These are phyloP conservation scores for Apeltes quadracus DNA, from an alignment of 2,113 vertebrate genomes.

Conservation along the genomic window DNA sequence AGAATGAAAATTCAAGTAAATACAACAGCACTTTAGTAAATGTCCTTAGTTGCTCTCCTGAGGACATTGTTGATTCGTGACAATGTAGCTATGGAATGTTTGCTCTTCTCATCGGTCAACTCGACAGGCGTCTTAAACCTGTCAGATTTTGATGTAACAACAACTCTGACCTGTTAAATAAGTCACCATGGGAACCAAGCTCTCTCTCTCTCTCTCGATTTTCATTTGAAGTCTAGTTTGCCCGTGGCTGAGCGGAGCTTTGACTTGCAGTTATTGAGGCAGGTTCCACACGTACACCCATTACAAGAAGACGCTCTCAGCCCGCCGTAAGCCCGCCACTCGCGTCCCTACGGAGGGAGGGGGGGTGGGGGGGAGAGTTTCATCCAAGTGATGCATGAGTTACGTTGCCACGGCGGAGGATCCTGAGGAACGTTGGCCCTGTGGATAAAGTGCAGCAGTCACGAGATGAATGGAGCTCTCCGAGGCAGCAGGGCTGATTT, in stretches of 20 bases:
- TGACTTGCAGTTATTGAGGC: not conserved
- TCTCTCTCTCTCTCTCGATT: too few relatives aligned
- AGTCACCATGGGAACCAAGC: not conserved
- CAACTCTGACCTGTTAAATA: not conserved
- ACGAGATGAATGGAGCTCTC: slow-evolving; percentile 8
- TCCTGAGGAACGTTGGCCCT: not conserved
- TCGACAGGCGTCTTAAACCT: too few relatives aligned
- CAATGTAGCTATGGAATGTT: not conserved
- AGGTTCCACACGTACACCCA: not conserved
- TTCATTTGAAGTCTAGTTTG: not conserved
- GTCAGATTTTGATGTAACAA: too few relatives aligned
- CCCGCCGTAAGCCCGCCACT: not conserved
- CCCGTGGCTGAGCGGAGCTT: not conserved
- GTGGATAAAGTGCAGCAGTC: not conserved
- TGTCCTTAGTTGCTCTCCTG: not conserved
- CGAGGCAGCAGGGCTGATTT: slow-evolving; percentile 17
- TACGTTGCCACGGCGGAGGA: not conserved
- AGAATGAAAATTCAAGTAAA: not conserved
- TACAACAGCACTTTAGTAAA: not conserved
- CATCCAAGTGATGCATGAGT: not conserved
- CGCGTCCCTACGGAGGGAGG: not conserved
- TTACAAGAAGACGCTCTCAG: not conserved
- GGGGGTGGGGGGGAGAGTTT: too few relatives aligned
- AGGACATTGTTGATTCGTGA: too few relatives aligned
- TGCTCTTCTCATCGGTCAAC: too few relatives aligned